These are phyloP conservation scores for Saiga tatarica DNA, from an alignment of 2,113 vertebrate species.

Conservation along the genomic window DNA sequence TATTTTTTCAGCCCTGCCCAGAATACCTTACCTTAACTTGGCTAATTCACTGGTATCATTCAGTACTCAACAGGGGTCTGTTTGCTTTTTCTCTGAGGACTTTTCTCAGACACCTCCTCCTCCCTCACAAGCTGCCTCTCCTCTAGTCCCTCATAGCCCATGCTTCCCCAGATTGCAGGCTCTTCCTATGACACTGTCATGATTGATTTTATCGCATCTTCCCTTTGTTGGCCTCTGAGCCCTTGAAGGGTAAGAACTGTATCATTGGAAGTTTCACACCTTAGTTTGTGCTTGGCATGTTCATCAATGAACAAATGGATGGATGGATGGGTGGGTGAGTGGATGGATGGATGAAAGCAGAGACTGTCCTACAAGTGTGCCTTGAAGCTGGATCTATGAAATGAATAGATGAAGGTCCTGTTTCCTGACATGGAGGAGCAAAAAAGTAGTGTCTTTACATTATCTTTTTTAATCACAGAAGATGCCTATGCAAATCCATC, in stretches of 20 bases:
- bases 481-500: neutral
- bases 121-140: neutral
- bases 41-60: neutral
- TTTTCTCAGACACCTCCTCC: neutral
- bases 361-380: neutral
- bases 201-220: neutral
- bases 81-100: neutral
- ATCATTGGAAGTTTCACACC: neutral
- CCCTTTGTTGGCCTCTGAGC: neutral
- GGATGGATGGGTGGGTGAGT: neutral
- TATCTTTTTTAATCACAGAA: neutral
- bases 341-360: neutral
- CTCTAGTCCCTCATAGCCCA: neutral
- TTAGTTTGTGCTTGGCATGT: neutral
- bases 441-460: neutral
- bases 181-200: neutral
- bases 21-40: neutral
- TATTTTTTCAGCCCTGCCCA: neutral
- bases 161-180: neutral
- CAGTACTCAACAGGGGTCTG: neutral
- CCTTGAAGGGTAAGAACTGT: neutral
- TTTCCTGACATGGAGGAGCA: neutral
- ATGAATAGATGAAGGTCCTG: neutral
- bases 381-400: neutral
- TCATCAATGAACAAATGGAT: neutral